Percentiles rank a stretch among this genome's conserved stretches.
Conservation (phyloP, 2,113 vertebrate species). For the Lamprologus tigripictilis region DNA sequence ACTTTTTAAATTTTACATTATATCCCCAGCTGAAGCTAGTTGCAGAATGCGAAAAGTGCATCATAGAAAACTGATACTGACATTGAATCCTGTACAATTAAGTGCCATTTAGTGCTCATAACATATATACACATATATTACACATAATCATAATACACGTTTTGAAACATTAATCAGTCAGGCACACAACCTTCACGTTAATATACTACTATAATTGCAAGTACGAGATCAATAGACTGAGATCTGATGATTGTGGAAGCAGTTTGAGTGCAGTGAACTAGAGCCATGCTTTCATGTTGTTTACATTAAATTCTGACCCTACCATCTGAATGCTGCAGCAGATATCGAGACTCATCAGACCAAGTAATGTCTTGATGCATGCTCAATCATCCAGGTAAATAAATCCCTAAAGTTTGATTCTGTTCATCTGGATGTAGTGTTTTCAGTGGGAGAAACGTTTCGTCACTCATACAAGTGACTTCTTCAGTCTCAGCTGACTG, state of each 20-base stretch:
- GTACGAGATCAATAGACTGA: not conserved
- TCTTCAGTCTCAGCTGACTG: not conserved
- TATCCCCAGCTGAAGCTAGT: not conserved
- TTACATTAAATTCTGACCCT: not conserved
- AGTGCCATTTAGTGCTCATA: not conserved
- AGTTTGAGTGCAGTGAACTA: not conserved
- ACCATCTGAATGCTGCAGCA: not conserved
- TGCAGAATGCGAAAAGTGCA: not conserved
- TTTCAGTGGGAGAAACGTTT: not conserved
- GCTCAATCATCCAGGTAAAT: not conserved
- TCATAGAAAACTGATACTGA: not conserved
- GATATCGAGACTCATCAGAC: not conserved
- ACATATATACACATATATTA: not conserved
- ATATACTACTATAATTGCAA: not conserved
- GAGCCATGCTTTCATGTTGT: not conserved
- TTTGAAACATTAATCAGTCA: not conserved
- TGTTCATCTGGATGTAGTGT: fast-evolving
- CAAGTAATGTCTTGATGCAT: not conserved
- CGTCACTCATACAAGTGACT: not conserved
- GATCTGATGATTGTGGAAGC: not conserved
- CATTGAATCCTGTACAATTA: not conserved
- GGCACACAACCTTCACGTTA: not conserved
- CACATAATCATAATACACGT: not conserved
- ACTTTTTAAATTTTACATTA: not conserved
- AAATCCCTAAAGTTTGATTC: not conserved